Evolutionary conservation across 2,113 vertebrate genomes (phyloP).

Genomic region (Pyrgilauda ruficollis): DNA sequence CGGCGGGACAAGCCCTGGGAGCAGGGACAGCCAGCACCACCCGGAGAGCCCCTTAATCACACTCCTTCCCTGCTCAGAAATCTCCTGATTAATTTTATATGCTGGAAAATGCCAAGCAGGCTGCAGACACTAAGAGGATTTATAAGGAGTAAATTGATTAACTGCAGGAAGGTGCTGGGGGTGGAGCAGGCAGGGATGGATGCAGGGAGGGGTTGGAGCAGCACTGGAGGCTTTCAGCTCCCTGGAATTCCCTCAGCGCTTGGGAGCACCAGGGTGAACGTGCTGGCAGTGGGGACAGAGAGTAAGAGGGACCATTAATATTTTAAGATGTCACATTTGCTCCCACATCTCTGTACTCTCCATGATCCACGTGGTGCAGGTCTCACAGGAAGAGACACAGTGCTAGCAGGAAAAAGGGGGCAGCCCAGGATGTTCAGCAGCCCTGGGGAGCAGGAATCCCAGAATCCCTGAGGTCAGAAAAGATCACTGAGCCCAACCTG

Average conservation of each 20-base stretch:
- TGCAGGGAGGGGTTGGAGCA: rapidly evolving
- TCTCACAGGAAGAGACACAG: background rate
- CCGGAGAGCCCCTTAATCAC: background rate
- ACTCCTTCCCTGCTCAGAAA: background rate
- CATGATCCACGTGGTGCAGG: rapidly evolving
- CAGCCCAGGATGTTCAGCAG: background rate
- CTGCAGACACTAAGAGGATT: constrained; percentile 25
- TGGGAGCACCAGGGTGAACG: rapidly evolving
- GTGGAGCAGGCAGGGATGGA: background rate
- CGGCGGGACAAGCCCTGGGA: rapidly evolving
- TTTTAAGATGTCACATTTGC: background rate
- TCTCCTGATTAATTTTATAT: constrained; percentile 1
- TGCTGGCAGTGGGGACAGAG: background rate
- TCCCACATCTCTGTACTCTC: background rate
- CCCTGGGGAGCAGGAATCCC: background rate
- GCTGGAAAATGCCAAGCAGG: constrained; percentile 7
- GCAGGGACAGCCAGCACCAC: background rate
- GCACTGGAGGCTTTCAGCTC: background rate
- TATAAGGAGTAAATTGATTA: constrained; percentile 27
- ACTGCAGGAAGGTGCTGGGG: background rate
- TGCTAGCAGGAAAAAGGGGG: rapidly evolving
- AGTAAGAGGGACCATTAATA: background rate
- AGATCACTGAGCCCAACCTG: background rate
- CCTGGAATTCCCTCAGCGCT: background rate
- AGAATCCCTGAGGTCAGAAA: background rate